Conservation (phyloP, 2,888 invertebrate species). For the Peribatodes rhomboidaria region DNA sequence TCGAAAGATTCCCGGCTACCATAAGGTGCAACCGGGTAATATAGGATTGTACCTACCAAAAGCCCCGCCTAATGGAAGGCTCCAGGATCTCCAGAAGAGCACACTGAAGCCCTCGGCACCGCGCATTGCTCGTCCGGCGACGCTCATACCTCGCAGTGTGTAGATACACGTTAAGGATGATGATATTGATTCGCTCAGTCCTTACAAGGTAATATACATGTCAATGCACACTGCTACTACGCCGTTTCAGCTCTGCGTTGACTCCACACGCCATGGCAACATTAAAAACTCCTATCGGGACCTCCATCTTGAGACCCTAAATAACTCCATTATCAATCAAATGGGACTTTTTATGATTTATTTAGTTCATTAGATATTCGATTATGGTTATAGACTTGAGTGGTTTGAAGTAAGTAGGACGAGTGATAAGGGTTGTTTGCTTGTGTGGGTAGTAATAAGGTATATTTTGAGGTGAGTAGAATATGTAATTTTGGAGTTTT, state of each 20-base stretch:
- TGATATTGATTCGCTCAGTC: no score
- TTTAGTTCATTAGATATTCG: slow-evolving; percentile 31
- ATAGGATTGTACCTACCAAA: no score
- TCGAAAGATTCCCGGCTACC: no score
- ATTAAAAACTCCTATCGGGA: slow-evolving; percentile 40
- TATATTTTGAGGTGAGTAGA: neutral
- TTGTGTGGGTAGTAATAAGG: neutral
- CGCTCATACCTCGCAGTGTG: no score
- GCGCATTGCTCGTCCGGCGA: no score
- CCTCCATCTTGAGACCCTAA: slow-evolving; percentile 37
- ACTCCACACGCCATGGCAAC: slow-evolving; percentile 39
- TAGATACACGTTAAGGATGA: no score
- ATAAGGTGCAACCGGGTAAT: no score
- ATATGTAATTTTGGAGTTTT: neutral
- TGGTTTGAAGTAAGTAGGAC: slow-evolving; percentile 10
- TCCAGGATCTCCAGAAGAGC: no score
- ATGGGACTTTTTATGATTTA: slow-evolving; percentile 41
- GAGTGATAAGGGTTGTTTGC: slow-evolving; percentile 3
- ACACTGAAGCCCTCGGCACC: no score
- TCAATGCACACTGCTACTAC: no score
- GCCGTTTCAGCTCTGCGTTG: slow-evolving; percentile 17
- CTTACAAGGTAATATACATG: no score
- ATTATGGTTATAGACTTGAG: slow-evolving; percentile 33
- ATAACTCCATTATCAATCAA: slow-evolving; percentile 47
- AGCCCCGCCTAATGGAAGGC: no score